Percentiles rank a stretch among this genome's conserved stretches.
phyloP scores from a whole-genome alignment of 1,140 invertebrate genomes.

The Drosophila grimshawi region DNA sequence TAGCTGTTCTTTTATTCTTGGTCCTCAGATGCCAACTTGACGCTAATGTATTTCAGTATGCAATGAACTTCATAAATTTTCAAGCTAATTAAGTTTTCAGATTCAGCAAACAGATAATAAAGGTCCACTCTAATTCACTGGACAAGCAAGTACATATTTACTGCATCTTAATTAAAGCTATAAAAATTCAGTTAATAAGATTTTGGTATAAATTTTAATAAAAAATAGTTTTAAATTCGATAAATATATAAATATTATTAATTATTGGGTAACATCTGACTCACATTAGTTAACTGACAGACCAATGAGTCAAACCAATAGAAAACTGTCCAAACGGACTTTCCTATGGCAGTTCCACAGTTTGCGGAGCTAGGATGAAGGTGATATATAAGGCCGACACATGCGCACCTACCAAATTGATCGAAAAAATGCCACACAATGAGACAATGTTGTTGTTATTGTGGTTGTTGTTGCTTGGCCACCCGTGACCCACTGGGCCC shows the following conservation, averaged over 20 bases:
- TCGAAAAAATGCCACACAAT: slow-evolving; percentile 39
- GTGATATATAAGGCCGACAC: slow-evolving; percentile 31
- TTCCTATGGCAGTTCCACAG: neutral
- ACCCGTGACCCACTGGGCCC: slow-evolving; percentile 37
- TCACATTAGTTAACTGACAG: neutral
- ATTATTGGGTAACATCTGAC: neutral
- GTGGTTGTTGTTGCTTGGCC: slow-evolving; percentile 32
- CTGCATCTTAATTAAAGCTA: no score
- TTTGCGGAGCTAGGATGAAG: no score
- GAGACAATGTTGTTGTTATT: neutral
- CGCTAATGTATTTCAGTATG: slow-evolving; percentile 76
- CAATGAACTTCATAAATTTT: slow-evolving; percentile 77
- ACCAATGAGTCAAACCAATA: neutral
- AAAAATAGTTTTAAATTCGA: neutral
- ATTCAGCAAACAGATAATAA: slow-evolving; percentile 46
- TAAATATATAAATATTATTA: neutral
- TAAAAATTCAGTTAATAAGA: no score
- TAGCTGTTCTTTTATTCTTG: slow-evolving; percentile 23
- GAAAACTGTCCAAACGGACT: slow-evolving; percentile 2
- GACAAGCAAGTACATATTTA: neutral
- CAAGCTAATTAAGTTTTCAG: slow-evolving; percentile 78
- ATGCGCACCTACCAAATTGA: slow-evolving; percentile 45
- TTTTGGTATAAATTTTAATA: no score
- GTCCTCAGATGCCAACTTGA: slow-evolving; percentile 19
- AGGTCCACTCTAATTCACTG: slow-evolving; percentile 25